A percentile compares a stretch with the other conserved stretches of the same genome.
These are phyloP conservation scores for Cyprinodon diabolis DNA, from an alignment of 2,797 vertebrate species.

Conservation along the genomic window DNA sequence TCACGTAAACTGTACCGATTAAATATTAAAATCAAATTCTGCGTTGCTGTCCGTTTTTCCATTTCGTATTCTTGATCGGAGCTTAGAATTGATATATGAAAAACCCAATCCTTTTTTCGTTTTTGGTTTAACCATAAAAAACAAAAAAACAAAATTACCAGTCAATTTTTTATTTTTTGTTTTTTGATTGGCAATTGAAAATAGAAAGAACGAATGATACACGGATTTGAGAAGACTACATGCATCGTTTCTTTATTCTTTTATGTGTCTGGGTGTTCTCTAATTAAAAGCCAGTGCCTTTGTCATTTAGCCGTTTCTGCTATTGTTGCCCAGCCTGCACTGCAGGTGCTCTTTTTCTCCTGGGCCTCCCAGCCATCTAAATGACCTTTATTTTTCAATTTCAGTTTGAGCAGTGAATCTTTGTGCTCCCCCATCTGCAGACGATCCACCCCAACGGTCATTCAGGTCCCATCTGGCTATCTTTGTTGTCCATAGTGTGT, in stretches of 20 bases:
- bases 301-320: neutral
- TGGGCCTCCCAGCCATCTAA: conserved; percentile 15
- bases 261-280: neutral
- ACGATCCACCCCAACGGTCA: conserved; percentile 10
- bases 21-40: no score
- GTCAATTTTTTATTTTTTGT: no score
- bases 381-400: conserved; percentile 1
- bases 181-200: no score
- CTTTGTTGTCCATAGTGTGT: conserved; percentile 11
- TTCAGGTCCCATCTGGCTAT: conserved; percentile 20
- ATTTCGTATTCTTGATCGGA: no score
- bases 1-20: no score
- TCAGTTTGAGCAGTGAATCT: neutral
- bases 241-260: neutral
- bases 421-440: conserved; percentile 26
- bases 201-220: no score
- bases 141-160: no score
- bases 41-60: no score
- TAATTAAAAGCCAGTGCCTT: neutral
- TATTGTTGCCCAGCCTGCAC: neutral
- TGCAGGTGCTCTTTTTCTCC: conserved; percentile 21
- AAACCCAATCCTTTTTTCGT: no score
- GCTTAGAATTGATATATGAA: no score
- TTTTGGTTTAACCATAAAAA: no score
- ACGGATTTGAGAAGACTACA: no score